Base-by-base conservation (phyloP, 2,113 vertebrate species). In the Anas platyrhynchos region DNA sequence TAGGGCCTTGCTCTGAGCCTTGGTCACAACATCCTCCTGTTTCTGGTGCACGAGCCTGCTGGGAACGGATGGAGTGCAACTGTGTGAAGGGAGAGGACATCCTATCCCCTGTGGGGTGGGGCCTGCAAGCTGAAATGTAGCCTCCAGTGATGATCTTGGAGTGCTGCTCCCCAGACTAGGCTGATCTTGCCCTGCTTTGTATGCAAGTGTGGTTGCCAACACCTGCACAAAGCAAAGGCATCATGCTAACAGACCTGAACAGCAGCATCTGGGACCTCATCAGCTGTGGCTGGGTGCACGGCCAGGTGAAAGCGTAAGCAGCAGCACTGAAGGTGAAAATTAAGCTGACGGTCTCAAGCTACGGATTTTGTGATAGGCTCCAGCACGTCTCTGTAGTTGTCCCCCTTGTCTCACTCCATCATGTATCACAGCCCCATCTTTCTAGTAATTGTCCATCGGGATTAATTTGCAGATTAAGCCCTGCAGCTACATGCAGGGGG, bases 401-500 rank as follows among this genome's bases (percentile, higher is more conserved):
- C 9, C 41, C 55, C 87, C 71, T 55, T 81, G 71, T 34, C n/a
- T 71, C 94, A 71, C 52, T 75, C 55, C 55, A 72, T 86, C 23
- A 16, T 74, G 38, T 82, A 75, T 79, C 62, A 72, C 84, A 90
- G 58, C 36, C 68, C 68, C 73, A 34, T 92, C 82, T 97, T 92
- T 90, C 62, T 88, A 31, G 17, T 97, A 96, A 73, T 92, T 95
- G 75, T 93, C 66, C 62, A 27, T 13, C 83, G 84, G 95, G 92
- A 79, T 86, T 86, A 89, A 77, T 85, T 77, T 25, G 11, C 74
- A 91, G 79, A 71, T 93, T 8, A 41, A 86, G 82, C 36, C 69
- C 41, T 73, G 75, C 86, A 93, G 91, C 90, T 72, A 93, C 79
- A 79, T 83, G 55, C 34, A 27, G 36, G 76, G 86, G 46, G 43